These are phyloP conservation scores for Stramonita haemastoma DNA, from an alignment of 2,888 invertebrate species.

Conservation along the genomic window DNA sequence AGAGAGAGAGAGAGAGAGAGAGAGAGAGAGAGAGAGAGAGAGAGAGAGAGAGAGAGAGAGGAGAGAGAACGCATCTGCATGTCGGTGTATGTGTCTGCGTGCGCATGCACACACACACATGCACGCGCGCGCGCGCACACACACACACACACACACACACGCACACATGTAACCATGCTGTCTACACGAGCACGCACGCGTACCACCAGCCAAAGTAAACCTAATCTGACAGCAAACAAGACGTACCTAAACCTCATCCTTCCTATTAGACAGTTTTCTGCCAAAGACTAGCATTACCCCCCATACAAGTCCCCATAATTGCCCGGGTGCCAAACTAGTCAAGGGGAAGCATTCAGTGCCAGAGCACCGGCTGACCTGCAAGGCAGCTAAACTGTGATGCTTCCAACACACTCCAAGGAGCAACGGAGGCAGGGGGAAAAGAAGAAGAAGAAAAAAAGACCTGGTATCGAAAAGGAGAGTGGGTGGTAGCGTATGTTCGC, in stretches of 20 bases:
- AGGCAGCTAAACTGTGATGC: no score
- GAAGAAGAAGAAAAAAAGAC: no score
- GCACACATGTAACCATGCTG: neutral
- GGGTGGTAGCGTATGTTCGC: no score
- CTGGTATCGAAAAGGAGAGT: no score
- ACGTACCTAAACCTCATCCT: neutral
- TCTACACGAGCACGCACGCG: neutral
- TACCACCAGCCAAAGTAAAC: neutral
- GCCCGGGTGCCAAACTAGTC: no score
- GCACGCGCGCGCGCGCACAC: neutral
- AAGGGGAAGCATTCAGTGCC: no score
- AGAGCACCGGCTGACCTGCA: no score
- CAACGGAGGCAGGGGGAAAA: no score
- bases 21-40: no score
- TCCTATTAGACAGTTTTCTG: neutral
- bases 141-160: conserved; percentile 8
- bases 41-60: no score
- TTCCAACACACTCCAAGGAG: no score
- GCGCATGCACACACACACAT: neutral
- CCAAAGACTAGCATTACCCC: neutral
- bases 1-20: neutral
- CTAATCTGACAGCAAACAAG: neutral
- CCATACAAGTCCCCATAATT: no score
- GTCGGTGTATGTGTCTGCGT: neutral
- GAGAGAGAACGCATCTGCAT: neutral